A percentile compares a stretch with the other conserved stretches of the same genome.
Conservation (phyloP, 53 echinoderm and acorn worm species). For the Holothuria leucospilota region DNA sequence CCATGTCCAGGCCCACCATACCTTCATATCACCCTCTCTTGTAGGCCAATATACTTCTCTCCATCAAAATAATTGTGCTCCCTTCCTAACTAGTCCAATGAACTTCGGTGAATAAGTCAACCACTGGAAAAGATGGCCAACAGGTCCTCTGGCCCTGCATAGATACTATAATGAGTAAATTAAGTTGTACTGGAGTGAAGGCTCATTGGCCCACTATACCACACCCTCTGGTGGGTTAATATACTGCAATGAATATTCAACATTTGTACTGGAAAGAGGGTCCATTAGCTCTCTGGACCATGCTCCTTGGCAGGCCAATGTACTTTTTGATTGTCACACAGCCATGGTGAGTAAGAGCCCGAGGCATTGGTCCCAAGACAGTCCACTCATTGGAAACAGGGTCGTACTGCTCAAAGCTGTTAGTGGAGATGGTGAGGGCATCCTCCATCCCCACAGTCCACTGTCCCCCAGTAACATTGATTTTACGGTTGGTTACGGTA, state of each 20-base stretch:
- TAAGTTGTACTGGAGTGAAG: no score
- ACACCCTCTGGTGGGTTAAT: background rate
- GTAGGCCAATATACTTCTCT: no score
- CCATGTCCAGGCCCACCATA: no score
- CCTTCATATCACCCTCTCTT: no score
- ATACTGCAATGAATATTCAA: background rate
- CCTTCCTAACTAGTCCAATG: no score
- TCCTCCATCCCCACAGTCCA: slow-evolving; percentile 95
- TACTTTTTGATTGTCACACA: slow-evolving; percentile 97
- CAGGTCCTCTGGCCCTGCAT: no score
- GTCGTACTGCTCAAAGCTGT: slow-evolving; percentile 97
- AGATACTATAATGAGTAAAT: no score
- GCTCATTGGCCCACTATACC: background rate
- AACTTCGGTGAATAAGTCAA: no score
- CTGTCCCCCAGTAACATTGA: slow-evolving; percentile 93
- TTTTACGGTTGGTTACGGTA: slow-evolving; percentile 95
- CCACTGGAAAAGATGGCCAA: no score
- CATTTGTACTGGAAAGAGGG: slow-evolving; percentile 48
- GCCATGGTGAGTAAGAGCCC: slow-evolving; percentile 90
- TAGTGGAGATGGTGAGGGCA: slow-evolving; percentile 92
- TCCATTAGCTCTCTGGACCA: slow-evolving; percentile 45
- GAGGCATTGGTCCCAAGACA: slow-evolving; percentile 91
- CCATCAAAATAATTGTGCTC: no score
- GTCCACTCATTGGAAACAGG: slow-evolving; percentile 97
- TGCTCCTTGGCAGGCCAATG: slow-evolving; percentile 84